These are phyloP conservation scores for Cheilosia impressa DNA, from an alignment of 2,888 invertebrate genomes.

Conservation along the genomic window DNA sequence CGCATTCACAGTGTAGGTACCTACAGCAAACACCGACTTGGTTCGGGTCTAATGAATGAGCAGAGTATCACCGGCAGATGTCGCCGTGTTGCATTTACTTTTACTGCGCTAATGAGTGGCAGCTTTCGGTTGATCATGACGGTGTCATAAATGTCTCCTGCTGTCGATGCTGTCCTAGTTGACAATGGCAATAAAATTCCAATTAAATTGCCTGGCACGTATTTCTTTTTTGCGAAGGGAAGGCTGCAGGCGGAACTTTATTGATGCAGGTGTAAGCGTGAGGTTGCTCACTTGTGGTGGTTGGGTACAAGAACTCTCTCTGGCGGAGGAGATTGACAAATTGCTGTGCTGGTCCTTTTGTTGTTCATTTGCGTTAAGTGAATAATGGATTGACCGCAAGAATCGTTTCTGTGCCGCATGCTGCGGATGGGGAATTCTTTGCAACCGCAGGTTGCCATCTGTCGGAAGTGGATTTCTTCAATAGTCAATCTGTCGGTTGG, in stretches of 20 bases:
- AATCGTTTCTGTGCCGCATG: conserved; percentile 3
- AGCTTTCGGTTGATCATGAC: conserved; percentile 35
- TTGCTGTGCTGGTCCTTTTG: conserved; percentile 16
- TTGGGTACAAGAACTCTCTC: not conserved
- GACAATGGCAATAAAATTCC: conserved; percentile 53
- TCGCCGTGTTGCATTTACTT: conserved; percentile 39
- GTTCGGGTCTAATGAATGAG: conserved; percentile 61
- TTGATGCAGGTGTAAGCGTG: conserved; percentile 47
- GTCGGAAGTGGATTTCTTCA: conserved; percentile 6
- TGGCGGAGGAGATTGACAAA: conserved; percentile 3
- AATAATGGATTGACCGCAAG: conserved; percentile 41
- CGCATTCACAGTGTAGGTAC: not conserved
- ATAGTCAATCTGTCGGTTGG: too few relatives aligned
- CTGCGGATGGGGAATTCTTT: not conserved
- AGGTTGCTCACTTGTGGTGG: not conserved
- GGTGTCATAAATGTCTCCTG: conserved; percentile 35
- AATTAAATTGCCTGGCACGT: conserved; percentile 34
- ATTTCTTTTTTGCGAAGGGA: not conserved
- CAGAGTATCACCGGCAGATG: conserved; percentile 61
- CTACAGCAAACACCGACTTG: not conserved
- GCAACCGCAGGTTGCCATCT: conserved; percentile 7
- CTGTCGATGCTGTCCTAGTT: conserved; percentile 30
- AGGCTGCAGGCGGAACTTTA: conserved; percentile 22
- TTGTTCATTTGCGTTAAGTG: conserved; percentile 26
- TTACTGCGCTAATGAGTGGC: conserved; percentile 46